Evolutionary conservation across 2,888 invertebrate species (phyloP).

Genomic region (Drosophila rubida): DNA sequence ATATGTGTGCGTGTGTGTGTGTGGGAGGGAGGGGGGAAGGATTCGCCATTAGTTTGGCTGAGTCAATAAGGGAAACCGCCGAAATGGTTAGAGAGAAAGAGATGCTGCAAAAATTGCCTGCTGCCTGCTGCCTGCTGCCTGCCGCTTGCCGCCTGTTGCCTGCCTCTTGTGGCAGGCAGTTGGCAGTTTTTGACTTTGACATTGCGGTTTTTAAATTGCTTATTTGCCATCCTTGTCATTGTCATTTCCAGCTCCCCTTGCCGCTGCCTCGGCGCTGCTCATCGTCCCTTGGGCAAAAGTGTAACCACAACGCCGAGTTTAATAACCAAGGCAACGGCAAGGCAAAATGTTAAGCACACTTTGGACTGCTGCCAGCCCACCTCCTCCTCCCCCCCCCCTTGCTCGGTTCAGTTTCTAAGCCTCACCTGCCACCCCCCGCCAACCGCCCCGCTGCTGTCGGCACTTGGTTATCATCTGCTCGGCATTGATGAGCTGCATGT

Average conservation of each 20-base stretch:
- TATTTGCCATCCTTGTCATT: conserved; percentile 45
- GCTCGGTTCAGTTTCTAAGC: neutral
- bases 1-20: neutral
- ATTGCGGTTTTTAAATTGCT: conserved; percentile 67
- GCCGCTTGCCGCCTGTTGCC: conserved; percentile 3
- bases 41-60: conserved; percentile 4
- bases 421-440: neutral
- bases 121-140: conserved; percentile 6
- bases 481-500: conserved; percentile 45
- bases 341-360: conserved; percentile 28
- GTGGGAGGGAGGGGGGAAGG: neutral
- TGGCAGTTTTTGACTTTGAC: conserved; percentile 41
- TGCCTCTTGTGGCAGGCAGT: conserved; percentile 9
- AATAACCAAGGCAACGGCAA: conserved; percentile 58
- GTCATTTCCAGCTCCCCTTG: neutral
- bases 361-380: neutral
- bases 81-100: neutral
- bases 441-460: neutral
- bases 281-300: conserved; percentile 18
- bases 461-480: conserved; percentile 20
- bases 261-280: neutral
- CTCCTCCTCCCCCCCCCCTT: neutral
- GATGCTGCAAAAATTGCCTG: conserved; percentile 15
- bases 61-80: conserved; percentile 17
- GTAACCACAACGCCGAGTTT: conserved; percentile 53